Evolutionary conservation across 2,888 invertebrate genomes (phyloP), one percentile per base, ranked within the genome.

Genomic region (Morinoia aosen): DNA sequence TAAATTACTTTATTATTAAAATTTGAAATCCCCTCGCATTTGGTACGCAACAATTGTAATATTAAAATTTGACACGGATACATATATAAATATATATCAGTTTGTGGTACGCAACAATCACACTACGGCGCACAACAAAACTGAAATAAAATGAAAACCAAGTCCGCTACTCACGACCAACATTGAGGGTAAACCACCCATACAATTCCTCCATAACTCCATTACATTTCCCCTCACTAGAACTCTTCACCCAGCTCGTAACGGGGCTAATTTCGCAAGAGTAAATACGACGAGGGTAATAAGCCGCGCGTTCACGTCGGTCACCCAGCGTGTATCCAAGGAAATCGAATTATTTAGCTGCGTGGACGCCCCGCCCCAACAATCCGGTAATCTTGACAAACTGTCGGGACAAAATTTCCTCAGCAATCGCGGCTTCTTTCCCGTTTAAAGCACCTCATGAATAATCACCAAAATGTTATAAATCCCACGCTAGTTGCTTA

Each of bases 361-460:
- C 76, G 76, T 76, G 76, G 76, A 76, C 76, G 33, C 76, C 61
- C 76, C 76, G 40, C 90, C 48, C 90, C 90, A 14, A 90, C 90
- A 90, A 90, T 90, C 90, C 48, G 16, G 40, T 90, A 90, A 90
- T 90, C 90, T 90, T 90, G 90, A 90, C 90, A 90, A 90, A 90
- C 16, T 90, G 90, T 90, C 90, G 39, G 40, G 48, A 40, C 48
- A 90, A 40, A 90, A 90, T 90, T 90, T 48, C 39, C 90, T 90
- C 90, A 90, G 1, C 90, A 48, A 48, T 90, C 90, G 39, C 90
- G 40, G 90, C 40, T 90, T 90, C 90, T 48, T 90, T 39, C 19
- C 90, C 40, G 10, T 3, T 40, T 90, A 33, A 12, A 33, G 10
- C 33, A 25, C 12, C 76, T 25, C 0, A 10, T 76, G 5, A 76